Evolutionary conservation across 2,797 vertebrate species (phyloP).

Genomic region (Diplodus sargus): DNA sequence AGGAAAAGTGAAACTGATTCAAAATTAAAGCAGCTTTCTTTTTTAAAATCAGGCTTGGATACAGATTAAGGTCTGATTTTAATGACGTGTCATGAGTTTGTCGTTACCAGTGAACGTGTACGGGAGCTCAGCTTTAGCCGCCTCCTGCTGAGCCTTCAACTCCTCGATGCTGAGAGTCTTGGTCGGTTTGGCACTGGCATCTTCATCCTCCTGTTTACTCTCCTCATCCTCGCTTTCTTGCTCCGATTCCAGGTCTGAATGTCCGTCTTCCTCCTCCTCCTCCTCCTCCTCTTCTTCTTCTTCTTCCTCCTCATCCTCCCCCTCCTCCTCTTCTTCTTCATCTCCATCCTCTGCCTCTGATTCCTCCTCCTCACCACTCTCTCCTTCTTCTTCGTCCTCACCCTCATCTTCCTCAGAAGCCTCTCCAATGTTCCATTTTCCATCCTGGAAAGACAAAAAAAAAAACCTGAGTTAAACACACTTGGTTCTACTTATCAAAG

Average conservation of each 20-base stretch:
- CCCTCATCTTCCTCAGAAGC: constrained; percentile 48
- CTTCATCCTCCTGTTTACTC: constrained; percentile 21
- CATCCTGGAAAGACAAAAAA: constrained; percentile 84
- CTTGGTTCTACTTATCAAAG: not conserved
- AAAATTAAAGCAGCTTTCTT: not conserved
- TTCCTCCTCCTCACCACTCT: constrained; percentile 27
- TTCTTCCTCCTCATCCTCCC: constrained; percentile 40
- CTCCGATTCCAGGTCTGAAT: constrained; percentile 77
- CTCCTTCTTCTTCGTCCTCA: constrained; percentile 47
- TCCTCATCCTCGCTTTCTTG: constrained; percentile 80
- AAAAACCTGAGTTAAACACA: not conserved
- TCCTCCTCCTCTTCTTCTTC: constrained; percentile 65
- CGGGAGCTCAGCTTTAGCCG: constrained; percentile 89
- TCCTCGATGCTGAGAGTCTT: constrained; percentile 62
- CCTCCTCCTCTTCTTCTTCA: constrained; percentile 23
- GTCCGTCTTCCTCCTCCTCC: constrained; percentile 70
- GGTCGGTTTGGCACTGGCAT: constrained; percentile 17
- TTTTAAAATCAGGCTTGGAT: not conserved
- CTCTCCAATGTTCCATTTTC: constrained; percentile 85
- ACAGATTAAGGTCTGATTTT: not conserved
- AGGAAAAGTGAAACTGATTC: not conserved
- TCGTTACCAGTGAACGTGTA: constrained; percentile 91
- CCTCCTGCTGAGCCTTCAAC: constrained; percentile 71
- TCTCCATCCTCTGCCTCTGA: constrained; percentile 37
- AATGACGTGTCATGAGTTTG: not conserved